phyloP scores from a whole-genome alignment of 2,797 vertebrate species.

The Danio jaintianensis region DNA sequence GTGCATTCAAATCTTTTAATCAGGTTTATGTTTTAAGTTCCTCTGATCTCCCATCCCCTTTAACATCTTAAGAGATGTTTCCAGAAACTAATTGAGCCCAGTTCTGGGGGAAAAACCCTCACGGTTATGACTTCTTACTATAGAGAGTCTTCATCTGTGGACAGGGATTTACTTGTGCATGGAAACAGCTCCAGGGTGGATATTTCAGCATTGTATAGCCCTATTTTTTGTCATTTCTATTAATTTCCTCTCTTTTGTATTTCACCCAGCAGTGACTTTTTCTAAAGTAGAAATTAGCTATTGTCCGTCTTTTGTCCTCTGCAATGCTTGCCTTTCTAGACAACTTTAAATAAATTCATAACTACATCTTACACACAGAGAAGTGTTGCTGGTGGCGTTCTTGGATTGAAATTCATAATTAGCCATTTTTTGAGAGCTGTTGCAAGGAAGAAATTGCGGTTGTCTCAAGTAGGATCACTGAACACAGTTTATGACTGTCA shows the following conservation, averaged over 20 bases:
- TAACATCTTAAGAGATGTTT: constrained; percentile 14
- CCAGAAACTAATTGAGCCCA: constrained; percentile 5
- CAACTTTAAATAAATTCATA: constrained; percentile 60
- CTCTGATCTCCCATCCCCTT: constrained; percentile 19
- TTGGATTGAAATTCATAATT: background rate
- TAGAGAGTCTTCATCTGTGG: background rate
- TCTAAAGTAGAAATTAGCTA: constrained; percentile 55
- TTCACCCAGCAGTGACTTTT: constrained; percentile 45
- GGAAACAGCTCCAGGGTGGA: constrained; percentile 2
- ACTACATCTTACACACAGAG: constrained; percentile 45
- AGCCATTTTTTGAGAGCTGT: background rate
- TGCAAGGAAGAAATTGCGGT: background rate
- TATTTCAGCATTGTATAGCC: constrained; percentile 43
- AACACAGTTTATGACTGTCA: too few relatives aligned
- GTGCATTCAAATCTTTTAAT: constrained; percentile 53
- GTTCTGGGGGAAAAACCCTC: background rate
- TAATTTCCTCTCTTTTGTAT: constrained; percentile 17
- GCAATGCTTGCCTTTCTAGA: constrained; percentile 55
- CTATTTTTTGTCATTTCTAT: constrained; percentile 29
- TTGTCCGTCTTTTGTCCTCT: constrained; percentile 47
- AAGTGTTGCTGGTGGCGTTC: background rate
- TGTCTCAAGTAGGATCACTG: too few relatives aligned
- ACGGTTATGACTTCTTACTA: background rate
- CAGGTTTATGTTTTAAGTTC: constrained; percentile 22
- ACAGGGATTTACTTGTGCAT: background rate